These are phyloP conservation scores for Danionella cerebrum DNA, from an alignment of 2,113 vertebrate species.

Conservation along the genomic window DNA sequence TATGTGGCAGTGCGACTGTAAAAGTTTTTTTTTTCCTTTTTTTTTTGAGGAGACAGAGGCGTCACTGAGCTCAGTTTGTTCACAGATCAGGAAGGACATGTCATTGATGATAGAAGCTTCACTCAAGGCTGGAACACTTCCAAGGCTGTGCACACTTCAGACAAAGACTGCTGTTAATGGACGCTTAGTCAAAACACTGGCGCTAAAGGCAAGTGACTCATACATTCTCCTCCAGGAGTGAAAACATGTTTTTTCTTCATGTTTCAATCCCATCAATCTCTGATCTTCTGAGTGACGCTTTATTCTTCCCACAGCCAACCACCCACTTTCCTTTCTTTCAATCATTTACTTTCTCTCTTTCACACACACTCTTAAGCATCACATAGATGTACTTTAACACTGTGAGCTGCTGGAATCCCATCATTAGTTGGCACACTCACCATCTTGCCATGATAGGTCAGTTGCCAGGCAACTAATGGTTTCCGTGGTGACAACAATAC, in stretches of 20 bases:
- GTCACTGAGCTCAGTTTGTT: neutral
- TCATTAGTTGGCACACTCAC: slow-evolving; percentile 79
- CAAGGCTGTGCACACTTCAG: slow-evolving; percentile 1
- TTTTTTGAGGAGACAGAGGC: neutral
- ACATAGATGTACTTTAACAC: slow-evolving; percentile 56
- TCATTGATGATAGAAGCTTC: neutral
- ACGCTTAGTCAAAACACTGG: neutral
- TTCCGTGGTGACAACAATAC: slow-evolving; percentile 77
- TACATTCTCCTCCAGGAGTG: neutral
- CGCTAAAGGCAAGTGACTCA: neutral
- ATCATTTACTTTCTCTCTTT: slow-evolving; percentile 6
- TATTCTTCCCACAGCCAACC: slow-evolving; percentile 18
- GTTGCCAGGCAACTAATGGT: slow-evolving; percentile 91
- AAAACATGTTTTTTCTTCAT: slow-evolving; percentile 22
- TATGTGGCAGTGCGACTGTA: neutral
- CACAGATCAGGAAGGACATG: neutral
- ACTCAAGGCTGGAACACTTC: neutral
- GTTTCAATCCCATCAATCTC: slow-evolving; percentile 37
- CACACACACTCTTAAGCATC: neutral
- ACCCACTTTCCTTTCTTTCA: slow-evolving; percentile 11
- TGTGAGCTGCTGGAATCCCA: slow-evolving; percentile 61
- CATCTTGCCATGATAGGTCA: slow-evolving; percentile 65
- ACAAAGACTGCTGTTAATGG: neutral
- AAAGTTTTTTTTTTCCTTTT: neutral
- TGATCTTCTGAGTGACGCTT: slow-evolving; percentile 17